Evolutionary conservation across 2,113 vertebrate species (phyloP).

Genomic region (Holacanthus passer): DNA sequence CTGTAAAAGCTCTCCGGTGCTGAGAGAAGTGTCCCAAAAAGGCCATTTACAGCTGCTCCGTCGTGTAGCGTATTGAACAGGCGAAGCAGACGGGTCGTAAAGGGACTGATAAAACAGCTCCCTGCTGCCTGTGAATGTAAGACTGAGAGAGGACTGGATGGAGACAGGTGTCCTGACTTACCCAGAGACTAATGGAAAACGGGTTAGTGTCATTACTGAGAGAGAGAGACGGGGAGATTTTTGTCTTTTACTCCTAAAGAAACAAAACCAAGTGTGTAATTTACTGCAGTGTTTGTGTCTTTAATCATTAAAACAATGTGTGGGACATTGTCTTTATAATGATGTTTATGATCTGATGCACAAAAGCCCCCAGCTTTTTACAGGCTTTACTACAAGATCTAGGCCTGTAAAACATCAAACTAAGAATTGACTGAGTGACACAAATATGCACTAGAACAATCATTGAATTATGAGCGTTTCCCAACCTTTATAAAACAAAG

Average conservation of each 20-base stretch:
- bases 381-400: no score
- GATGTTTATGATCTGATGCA: no score
- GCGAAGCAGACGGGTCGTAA: slow-evolving; percentile 37
- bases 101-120: slow-evolving; percentile 48
- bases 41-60: slow-evolving; percentile 53
- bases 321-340: no score
- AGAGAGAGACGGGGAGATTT: not conserved
- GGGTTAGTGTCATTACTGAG: not conserved
- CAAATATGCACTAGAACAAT: no score
- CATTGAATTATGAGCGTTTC: no score
- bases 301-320: no score
- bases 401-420: no score
- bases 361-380: no score
- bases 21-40: slow-evolving; percentile 33
- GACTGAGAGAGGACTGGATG: not conserved
- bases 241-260: not conserved
- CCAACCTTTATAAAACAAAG: no score
- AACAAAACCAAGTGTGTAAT: not conserved
- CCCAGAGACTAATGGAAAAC: slow-evolving; percentile 17
- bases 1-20: slow-evolving; percentile 33
- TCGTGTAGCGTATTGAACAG: slow-evolving; percentile 33
- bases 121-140: slow-evolving; percentile 5
- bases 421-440: no score
- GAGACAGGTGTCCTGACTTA: slow-evolving; percentile 21
- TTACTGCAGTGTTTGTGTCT: no score